Evolutionary conservation across 2,797 vertebrate species (phyloP).

Genomic region (Crypturellus tataupa): DNA sequence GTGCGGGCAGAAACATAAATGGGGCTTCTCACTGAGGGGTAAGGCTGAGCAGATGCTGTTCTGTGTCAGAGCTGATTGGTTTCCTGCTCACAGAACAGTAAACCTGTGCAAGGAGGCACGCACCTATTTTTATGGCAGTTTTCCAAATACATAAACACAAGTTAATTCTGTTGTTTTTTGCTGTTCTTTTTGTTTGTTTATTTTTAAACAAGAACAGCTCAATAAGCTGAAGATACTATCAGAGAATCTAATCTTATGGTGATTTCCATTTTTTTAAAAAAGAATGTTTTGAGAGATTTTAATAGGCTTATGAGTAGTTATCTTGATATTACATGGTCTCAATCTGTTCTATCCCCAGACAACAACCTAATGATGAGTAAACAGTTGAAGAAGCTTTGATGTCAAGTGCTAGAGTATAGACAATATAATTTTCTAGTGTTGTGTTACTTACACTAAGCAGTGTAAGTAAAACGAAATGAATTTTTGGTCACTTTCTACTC

Average conservation of each 20-base stretch:
- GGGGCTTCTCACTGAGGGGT: background rate
- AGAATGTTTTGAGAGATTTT: background rate
- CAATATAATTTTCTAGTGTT: rapidly evolving
- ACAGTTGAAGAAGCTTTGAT: background rate
- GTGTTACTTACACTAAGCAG: background rate
- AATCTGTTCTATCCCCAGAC: background rate
- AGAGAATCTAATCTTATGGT: background rate
- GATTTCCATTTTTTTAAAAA: background rate
- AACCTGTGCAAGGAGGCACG: rapidly evolving
- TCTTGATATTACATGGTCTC: background rate
- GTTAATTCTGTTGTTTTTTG: background rate
- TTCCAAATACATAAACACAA: background rate
- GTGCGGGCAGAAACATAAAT: background rate
- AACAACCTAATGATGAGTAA: background rate
- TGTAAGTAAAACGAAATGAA: background rate
- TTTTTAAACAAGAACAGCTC: background rate
- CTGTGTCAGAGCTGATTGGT: background rate
- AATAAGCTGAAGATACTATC: background rate
- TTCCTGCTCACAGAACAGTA: background rate
- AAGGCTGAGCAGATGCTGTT: background rate
- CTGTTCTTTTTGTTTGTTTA: too few species aligned
- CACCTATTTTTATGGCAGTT: background rate
- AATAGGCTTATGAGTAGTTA: background rate
- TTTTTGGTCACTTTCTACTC: background rate
- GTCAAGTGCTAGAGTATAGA: background rate